Conservation (phyloP, 2,888 invertebrate genomes). For the Clitarchus hookeri region DNA sequence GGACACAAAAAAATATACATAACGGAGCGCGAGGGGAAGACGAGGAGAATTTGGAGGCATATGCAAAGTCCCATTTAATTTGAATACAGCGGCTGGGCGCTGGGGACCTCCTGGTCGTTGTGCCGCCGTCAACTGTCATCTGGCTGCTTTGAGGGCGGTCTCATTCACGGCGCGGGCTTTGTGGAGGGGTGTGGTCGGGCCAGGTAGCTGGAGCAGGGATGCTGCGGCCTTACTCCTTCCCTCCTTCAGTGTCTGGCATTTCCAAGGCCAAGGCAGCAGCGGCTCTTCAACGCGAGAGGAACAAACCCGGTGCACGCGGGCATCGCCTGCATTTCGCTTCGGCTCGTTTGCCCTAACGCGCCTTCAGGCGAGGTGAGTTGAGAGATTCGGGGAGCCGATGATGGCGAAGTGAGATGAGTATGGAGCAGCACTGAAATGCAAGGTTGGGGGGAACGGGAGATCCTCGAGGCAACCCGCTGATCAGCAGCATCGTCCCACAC, state of each 20-base stretch:
- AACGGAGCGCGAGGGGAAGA: neutral
- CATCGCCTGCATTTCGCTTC: neutral
- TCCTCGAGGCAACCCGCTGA: too few relatives aligned
- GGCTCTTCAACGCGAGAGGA: neutral
- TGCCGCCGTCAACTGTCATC: slow-evolving; percentile 21
- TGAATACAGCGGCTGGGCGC: slow-evolving; percentile 28
- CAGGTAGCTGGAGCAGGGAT: neutral
- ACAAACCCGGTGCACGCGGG: neutral
- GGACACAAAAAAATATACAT: neutral
- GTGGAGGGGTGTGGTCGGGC: neutral
- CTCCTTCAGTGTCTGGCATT: neutral
- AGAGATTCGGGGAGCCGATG: too few relatives aligned
- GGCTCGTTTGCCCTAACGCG: neutral
- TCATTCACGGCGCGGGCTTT: neutral
- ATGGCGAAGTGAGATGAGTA: too few relatives aligned
- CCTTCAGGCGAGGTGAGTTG: too few relatives aligned
- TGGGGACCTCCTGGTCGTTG: slow-evolving; percentile 4
- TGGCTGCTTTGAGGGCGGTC: slow-evolving; percentile 17
- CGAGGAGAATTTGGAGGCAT: slow-evolving; percentile 28
- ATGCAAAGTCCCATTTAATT: slow-evolving; percentile 35
- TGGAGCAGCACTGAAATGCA: too few relatives aligned
- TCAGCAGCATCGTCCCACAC: too few relatives aligned
- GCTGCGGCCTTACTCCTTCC: neutral
- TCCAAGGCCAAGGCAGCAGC: neutral
- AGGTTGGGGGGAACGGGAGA: too few relatives aligned